phyloP scores from a whole-genome alignment of 2,888 invertebrate species.

The Eristalis pertinax region DNA sequence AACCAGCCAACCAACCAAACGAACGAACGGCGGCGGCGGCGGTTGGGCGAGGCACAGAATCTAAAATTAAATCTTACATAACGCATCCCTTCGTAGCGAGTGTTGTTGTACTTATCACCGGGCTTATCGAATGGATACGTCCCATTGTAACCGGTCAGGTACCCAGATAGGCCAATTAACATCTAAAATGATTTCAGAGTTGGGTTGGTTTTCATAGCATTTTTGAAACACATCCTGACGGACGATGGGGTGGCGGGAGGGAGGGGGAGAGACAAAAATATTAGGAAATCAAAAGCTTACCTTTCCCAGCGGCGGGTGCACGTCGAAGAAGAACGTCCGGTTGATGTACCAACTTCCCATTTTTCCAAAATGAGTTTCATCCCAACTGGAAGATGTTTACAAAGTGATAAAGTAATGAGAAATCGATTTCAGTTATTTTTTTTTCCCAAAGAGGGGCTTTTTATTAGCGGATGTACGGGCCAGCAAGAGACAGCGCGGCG shows the following conservation, averaged over 20 bases:
- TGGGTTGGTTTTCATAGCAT: slow-evolving; percentile 37
- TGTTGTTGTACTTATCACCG: slow-evolving; percentile 95
- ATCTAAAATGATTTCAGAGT: slow-evolving; percentile 85
- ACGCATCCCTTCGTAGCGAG: slow-evolving; percentile 96
- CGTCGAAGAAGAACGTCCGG: slow-evolving; percentile 98
- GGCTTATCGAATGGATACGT: slow-evolving; percentile 97
- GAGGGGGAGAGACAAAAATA: background rate
- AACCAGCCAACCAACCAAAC: too few species aligned
- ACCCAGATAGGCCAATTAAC: slow-evolving; percentile 95
- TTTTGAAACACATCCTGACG: background rate
- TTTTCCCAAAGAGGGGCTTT: background rate
- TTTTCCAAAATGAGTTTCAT: slow-evolving; percentile 99
- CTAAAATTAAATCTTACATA: slow-evolving; percentile 84
- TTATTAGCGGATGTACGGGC: background rate
- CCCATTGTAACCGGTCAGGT: slow-evolving; percentile 96
- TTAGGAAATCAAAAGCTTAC: slow-evolving; percentile 82
- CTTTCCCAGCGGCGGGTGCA: slow-evolving; percentile 98
- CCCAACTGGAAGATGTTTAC: slow-evolving; percentile 86
- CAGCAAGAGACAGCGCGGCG: background rate
- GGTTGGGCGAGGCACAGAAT: slow-evolving; percentile 34
- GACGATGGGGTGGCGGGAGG: background rate
- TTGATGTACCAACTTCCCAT: slow-evolving; percentile 99
- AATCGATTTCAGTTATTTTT: slow-evolving; percentile 52
- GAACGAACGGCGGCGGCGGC: background rate
- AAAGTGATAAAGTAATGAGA: slow-evolving; percentile 65